Conservation (phyloP, 2,113 vertebrate species). For the Gulo gulo region DNA sequence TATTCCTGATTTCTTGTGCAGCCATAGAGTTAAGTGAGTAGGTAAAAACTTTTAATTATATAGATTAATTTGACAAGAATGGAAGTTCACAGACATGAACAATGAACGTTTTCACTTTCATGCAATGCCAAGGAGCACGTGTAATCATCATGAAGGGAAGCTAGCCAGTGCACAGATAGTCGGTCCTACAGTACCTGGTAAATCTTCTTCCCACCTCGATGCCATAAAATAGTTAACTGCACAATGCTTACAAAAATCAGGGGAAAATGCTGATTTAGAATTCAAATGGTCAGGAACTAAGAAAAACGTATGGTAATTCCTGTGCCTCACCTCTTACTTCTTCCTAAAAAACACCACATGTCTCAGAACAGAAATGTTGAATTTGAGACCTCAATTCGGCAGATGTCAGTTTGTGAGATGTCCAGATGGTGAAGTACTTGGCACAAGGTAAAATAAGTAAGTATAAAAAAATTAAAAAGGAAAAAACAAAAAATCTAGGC, state of each 20-base stretch:
- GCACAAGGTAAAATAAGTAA: conserved; percentile 56
- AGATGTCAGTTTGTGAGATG: conserved; percentile 26
- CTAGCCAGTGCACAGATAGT: accelerated
- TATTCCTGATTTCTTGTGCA: background rate
- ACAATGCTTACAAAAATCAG: background rate
- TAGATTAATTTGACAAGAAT: background rate
- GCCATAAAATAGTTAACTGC: background rate
- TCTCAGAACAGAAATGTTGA: conserved; percentile 3
- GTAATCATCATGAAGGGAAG: background rate
- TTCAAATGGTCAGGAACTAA: background rate
- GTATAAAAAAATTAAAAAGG: background rate
- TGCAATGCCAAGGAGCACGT: background rate
- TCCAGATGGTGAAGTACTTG: conserved; percentile 41
- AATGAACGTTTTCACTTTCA: background rate
- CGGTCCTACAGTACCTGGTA: background rate
- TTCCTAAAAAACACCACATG: background rate
- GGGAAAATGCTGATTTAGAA: background rate
- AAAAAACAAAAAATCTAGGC: background rate
- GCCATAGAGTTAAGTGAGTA: background rate
- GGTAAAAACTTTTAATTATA: too few relatives aligned
- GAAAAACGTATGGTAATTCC: background rate
- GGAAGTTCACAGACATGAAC: background rate
- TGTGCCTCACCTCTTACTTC: background rate
- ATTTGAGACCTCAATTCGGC: background rate
- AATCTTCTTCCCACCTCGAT: background rate